Conservation (phyloP, 2,797 vertebrate species). For the Ataeniobius toweri region DNA sequence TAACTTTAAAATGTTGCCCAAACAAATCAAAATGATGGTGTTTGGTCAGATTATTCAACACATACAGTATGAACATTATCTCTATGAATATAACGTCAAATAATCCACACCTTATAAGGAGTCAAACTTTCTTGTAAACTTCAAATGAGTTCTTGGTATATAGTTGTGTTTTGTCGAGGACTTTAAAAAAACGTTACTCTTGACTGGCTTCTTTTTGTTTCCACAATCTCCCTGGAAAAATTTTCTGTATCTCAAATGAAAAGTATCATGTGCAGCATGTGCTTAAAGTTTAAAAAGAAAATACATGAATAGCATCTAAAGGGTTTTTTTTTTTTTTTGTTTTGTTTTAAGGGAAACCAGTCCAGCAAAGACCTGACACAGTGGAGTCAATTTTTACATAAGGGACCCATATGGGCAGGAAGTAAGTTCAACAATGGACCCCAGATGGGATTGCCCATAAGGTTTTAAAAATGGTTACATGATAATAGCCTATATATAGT, state of each 20-base stretch:
- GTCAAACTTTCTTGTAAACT: background rate
- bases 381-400: background rate
- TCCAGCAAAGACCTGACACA: background rate
- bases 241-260: too few relatives aligned
- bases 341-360: background rate
- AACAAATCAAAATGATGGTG: background rate
- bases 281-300: background rate
- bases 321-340: background rate
- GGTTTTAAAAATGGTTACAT: background rate
- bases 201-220: too few relatives aligned
- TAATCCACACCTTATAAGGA: background rate
- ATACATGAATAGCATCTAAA: background rate
- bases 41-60: background rate
- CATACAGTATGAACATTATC: background rate
- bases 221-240: too few relatives aligned
- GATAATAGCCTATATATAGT: too few relatives aligned
- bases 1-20: background rate
- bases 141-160: background rate
- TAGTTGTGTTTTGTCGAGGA: background rate
- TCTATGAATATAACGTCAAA: background rate
- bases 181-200: background rate
- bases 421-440: background rate
- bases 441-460: background rate
- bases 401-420: background rate
- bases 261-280: too few relatives aligned